Conservation (phyloP, 2,113 vertebrate species). For the Emberiza fucata region DNA sequence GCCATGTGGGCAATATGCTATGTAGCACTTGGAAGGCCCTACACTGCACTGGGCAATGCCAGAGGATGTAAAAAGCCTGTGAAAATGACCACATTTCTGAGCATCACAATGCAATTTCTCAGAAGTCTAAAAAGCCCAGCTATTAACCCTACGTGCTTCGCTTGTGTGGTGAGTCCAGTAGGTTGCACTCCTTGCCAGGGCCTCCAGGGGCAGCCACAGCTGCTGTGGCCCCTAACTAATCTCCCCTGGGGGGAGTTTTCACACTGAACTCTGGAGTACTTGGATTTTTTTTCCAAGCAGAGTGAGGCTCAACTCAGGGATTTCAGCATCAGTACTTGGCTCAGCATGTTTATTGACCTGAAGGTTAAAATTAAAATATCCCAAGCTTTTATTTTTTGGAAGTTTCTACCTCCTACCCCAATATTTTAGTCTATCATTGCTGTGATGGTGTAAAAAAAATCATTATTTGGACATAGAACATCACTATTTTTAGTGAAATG, state of each 20-base stretch:
- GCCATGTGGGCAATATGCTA: neutral
- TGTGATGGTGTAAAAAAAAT: neutral
- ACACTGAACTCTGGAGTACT: neutral
- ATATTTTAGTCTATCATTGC: neutral
- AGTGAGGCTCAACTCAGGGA: neutral
- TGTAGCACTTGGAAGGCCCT: accelerated
- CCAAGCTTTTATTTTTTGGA: neutral
- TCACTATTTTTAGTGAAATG: neutral
- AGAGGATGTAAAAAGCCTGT: neutral
- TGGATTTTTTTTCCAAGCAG: neutral
- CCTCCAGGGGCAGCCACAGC: neutral
- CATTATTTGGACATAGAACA: neutral
- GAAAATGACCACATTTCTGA: neutral
- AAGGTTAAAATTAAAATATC: neutral
- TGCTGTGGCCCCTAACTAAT: neutral
- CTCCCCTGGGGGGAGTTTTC: neutral
- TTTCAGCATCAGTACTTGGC: neutral
- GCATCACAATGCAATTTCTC: neutral
- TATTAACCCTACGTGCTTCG: neutral
- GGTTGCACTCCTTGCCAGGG: neutral
- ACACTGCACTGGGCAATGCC: neutral
- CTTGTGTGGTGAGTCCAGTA: neutral
- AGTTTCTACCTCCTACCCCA: neutral
- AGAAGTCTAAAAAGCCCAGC: neutral
- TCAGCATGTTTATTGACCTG: neutral